Evolutionary conservation across 2,888 invertebrate genomes (phyloP).

Genomic region (Gymnocheta viridis): DNA sequence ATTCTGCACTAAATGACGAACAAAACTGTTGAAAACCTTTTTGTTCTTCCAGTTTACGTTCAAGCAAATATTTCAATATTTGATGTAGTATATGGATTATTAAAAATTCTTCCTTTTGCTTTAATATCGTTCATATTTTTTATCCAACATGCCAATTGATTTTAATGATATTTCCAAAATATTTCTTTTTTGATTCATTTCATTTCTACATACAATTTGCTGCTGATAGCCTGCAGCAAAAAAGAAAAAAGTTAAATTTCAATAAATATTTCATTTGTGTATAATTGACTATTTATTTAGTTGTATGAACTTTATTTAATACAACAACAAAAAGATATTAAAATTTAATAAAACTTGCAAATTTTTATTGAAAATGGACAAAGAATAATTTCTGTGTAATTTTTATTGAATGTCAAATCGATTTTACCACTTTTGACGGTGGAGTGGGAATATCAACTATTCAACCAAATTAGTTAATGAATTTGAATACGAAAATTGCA

Average conservation of each 20-base stretch:
- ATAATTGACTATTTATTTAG: not conserved
- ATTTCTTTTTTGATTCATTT: not conserved
- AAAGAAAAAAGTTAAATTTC: not conserved
- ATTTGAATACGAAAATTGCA: too few relatives aligned
- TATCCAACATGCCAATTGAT: conserved; percentile 17
- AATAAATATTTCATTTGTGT: not conserved
- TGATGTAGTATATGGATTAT: not conserved
- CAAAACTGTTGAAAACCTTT: conserved; percentile 18
- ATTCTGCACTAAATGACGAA: conserved; percentile 33
- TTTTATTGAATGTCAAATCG: too few relatives aligned
- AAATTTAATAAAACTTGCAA: not conserved
- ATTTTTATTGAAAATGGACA: too few relatives aligned
- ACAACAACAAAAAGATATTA: not conserved
- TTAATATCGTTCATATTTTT: not conserved
- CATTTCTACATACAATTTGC: not conserved
- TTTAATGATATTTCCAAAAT: not conserved
- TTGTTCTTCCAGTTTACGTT: not conserved
- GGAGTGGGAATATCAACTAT: too few relatives aligned
- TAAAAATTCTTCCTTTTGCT: not conserved
- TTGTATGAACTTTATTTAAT: not conserved
- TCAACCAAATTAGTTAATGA: too few relatives aligned
- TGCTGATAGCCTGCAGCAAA: too few relatives aligned
- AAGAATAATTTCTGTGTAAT: too few relatives aligned
- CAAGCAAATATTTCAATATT: not conserved
- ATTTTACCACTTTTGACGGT: too few relatives aligned